Conservation (phyloP, 2,113 vertebrate species). For the Laticauda laticaudata region DNA sequence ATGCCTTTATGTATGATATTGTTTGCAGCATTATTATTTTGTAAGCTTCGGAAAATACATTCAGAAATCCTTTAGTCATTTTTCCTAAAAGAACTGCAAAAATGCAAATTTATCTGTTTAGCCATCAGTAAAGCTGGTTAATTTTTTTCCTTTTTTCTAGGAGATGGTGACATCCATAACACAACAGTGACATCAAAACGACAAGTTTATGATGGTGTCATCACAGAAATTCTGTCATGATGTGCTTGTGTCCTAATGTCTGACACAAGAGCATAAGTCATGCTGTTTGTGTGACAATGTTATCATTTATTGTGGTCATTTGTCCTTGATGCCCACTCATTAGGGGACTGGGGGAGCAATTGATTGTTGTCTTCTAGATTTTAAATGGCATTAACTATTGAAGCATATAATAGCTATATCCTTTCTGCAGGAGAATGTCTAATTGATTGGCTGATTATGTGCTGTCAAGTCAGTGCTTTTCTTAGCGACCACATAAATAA, state of each 20-base stretch:
- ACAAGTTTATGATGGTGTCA: not conserved
- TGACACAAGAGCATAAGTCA: not conserved
- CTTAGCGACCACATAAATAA: not conserved
- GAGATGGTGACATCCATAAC: not conserved
- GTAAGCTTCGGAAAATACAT: not conserved
- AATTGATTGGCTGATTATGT: not conserved
- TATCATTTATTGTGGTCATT: not conserved
- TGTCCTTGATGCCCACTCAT: not conserved
- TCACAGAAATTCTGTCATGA: not conserved
- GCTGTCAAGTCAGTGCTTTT: not conserved
- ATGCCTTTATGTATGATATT: not conserved
- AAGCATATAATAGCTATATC: not conserved
- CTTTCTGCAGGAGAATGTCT: conserved; percentile 8
- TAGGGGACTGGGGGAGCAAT: not conserved
- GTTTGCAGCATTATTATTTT: not conserved
- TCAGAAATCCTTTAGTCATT: not conserved
- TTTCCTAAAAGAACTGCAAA: not conserved
- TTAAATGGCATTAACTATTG: not conserved
- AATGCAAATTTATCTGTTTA: not conserved
- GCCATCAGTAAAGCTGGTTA: not conserved
- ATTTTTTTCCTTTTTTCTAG: not conserved
- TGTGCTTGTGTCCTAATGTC: not conserved
- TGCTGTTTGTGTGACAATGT: not conserved
- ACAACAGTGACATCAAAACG: not conserved
- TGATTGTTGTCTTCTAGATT: not conserved